Evolutionary conservation across 2,888 invertebrate species (phyloP), one percentile per base, ranked within the genome.

Genomic region (Oxystoma pomonae): DNA sequence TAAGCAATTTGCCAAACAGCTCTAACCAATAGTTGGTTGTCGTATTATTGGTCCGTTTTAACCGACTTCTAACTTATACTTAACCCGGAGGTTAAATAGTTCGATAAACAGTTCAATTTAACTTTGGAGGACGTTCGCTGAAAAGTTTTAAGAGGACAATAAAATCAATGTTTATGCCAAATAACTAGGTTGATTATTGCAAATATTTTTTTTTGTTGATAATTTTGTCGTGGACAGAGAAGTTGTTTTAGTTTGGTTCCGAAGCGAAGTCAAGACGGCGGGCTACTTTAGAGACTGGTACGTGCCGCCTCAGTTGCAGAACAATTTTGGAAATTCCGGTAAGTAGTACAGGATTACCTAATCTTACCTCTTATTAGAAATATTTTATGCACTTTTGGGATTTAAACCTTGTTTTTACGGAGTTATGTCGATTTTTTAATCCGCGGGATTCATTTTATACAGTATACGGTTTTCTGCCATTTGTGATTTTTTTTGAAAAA

Each of bases 81-180:
- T 67, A 62, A 53, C 62, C 21, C 22, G 62, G 64, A 64, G 67
- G 67, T 64, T 67, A 64, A 67, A 67, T 62, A 60, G 62, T 64
- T 65, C 62, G 60, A 65, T 64, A 67, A 65, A 65, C 64, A 67
- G 64, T 67, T 67, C 58, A 60, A 67, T 67, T 67, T 58, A 67
- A 19, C 18, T 18, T 18, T 16, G n/a, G 19, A 20, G 16, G 19
- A 57, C 57, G 19, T 16, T 9, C 17, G 5, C 53, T 53, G 5
- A 16, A 19, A 19, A 53, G 17, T 53, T 53, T 3, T 53, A n/a
- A 9, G 50, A n/a, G 53, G n/a, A 35, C 35, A 35, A 35, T 35
- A 35, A 35, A 35, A 35, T 35, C 3, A 35, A 35, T 12, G 3
- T 35, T 3, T 35, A 35, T 35, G 3, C 35, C 3, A 35, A 35